Conservation (phyloP, 2,113 vertebrate species). For the Hypocryptadius cinnamomeus region DNA sequence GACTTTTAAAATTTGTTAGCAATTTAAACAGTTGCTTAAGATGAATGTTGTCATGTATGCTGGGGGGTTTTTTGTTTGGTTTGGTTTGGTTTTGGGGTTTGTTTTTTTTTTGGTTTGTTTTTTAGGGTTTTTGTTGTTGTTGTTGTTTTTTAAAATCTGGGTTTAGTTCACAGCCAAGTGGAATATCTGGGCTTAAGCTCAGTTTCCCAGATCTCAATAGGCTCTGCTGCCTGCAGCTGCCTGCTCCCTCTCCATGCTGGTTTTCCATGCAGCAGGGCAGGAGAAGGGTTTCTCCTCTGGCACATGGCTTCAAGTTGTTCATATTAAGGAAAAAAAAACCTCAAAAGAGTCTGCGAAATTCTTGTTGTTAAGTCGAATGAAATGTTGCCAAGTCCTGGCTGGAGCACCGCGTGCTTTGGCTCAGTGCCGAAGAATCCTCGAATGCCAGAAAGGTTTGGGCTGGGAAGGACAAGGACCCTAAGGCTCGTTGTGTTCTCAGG, state of each 20-base stretch:
- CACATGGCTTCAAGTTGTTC: fast-evolving
- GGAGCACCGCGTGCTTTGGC: background rate
- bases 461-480: background rate
- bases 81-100: too few relatives aligned
- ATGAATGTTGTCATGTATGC: too few relatives aligned
- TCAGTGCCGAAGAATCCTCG: background rate
- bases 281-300: background rate
- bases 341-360: background rate
- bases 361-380: background rate
- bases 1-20: background rate
- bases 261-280: background rate
- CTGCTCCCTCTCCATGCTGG: fast-evolving
- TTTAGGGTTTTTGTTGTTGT: too few relatives aligned
- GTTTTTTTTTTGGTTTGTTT: too few relatives aligned
- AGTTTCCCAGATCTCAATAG: background rate
- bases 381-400: background rate
- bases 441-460: background rate
- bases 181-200: background rate
- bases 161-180: background rate
- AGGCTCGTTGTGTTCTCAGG: background rate
- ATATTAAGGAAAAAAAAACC: background rate
- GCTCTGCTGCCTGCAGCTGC: background rate
- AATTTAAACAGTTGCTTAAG: background rate
- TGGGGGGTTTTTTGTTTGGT: too few relatives aligned
- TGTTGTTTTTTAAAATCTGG: background rate